Conservation (phyloP, 2,113 vertebrate genomes). For the Erinaceus europaeus region DNA sequence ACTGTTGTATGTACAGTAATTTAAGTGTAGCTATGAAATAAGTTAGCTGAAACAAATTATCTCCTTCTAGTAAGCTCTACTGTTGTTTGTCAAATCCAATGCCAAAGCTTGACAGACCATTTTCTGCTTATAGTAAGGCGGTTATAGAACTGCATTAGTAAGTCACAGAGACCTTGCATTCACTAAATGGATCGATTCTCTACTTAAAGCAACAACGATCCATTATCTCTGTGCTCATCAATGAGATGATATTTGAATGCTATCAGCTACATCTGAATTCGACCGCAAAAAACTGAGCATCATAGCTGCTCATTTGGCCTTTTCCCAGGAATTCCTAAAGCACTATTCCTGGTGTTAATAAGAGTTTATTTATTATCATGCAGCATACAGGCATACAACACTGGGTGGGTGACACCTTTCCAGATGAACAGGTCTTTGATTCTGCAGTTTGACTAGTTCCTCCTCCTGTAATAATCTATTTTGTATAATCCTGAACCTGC, state of each 20-base stretch:
- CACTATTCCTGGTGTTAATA: not conserved
- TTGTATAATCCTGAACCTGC: not conserved
- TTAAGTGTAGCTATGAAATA: conserved; percentile 37
- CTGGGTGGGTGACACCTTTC: not conserved
- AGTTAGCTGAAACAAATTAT: conserved; percentile 54
- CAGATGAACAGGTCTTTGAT: not conserved
- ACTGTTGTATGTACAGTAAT: not conserved
- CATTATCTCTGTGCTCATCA: conserved; percentile 44
- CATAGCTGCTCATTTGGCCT: not conserved
- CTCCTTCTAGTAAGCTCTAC: not conserved
- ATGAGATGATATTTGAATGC: conserved; percentile 55
- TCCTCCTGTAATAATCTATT: not conserved
- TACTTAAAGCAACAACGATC: conserved; percentile 55
- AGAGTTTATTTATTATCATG: not conserved
- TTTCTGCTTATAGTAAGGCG: conserved; percentile 54
- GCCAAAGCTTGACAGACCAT: conserved; percentile 4
- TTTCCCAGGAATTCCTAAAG: not conserved
- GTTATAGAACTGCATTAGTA: conserved; percentile 25
- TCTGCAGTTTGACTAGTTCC: not conserved
- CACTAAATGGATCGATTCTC: conserved; percentile 36
- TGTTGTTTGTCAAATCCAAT: conserved; percentile 37
- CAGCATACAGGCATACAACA: not conserved
- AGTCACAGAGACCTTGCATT: conserved; percentile 52
- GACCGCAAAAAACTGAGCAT: not conserved
- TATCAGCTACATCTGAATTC: conserved; percentile 16